These are phyloP conservation scores for Myotis daubentonii DNA, from an alignment of 2,797 vertebrate genomes.

Conservation along the genomic window DNA sequence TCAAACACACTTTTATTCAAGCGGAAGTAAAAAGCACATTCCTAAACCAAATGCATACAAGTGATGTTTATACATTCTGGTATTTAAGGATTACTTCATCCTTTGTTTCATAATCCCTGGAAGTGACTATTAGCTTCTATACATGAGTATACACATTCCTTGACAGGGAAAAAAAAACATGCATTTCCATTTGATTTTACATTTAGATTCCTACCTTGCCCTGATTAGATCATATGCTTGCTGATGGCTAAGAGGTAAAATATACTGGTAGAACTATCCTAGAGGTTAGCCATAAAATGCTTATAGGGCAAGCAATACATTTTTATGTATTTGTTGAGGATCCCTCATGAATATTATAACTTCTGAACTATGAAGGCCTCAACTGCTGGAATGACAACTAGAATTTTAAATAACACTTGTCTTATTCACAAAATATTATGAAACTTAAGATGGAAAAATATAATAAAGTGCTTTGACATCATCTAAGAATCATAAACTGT, in stretches of 20 bases:
- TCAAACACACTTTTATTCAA: constrained; percentile 77
- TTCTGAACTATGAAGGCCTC: constrained; percentile 63
- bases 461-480: constrained; percentile 50
- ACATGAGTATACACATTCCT: constrained; percentile 53
- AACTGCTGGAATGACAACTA: constrained; percentile 50
- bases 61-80: constrained; percentile 68
- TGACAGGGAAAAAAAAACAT: constrained; percentile 43
- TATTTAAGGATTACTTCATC: constrained; percentile 62
- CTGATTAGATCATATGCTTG: constrained; percentile 65
- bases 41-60: constrained; percentile 73
- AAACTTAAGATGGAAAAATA: constrained; percentile 63
- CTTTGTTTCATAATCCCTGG: constrained; percentile 49
- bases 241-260: constrained; percentile 64
- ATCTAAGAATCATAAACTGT: constrained; percentile 62
- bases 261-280: constrained; percentile 64
- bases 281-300: constrained; percentile 60
- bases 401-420: constrained; percentile 65
- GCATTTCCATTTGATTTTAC: constrained; percentile 71
- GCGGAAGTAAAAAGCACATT: constrained; percentile 76
- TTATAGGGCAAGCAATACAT: constrained; percentile 59
- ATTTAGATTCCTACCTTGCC: constrained; percentile 59
- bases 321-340: constrained; percentile 55
- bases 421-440: constrained; percentile 66
- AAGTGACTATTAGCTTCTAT: constrained; percentile 60
- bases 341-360: constrained; percentile 53